Base-by-base conservation (phyloP, 2,113 vertebrate species). In the Oncorhynchus gorbuscha region DNA sequence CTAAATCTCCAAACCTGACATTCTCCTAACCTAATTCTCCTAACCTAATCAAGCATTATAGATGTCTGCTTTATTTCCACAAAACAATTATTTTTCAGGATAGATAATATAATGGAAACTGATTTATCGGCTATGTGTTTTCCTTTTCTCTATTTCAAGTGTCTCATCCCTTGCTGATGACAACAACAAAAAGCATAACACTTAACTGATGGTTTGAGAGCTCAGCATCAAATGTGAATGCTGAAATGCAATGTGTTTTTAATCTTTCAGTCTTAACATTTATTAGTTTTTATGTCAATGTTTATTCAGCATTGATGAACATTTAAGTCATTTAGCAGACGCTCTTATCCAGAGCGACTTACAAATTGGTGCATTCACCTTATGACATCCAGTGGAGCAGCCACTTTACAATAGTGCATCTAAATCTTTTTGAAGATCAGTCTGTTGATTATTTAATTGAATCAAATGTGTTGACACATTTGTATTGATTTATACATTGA, bases 171-270 rank as follows among this genome's bases (percentile, higher is more conserved):
- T 75, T 67, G 79, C 81, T 80, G 80, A 69, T 62, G 79, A 51
- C 70, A 45, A 11, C 80, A 13, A 55, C 16, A n/a, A 48, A 26
- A 69, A 30, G 66, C 70, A 51, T 11, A 65, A 66, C 62, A 72
- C 74, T 48, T 74, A 2, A 7, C 59, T 11, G 7, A 22, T 62
- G n/a, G n/a, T 62, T 62, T 22, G 55, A 24, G n/a, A 24, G 59
- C 8, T 24, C n/a, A 32, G 30, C 74, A 75, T 78, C 87, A 83
- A 76, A 87, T 84, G 85, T 89, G 77, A 62, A 80, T 62, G 1
- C 59, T 62, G 14, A 62, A 62, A 62, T 62, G 14, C 18, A 58
- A 11, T 26, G 61, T 76, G 76, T 14, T 16, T 58, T 61, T 62
- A 22, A 6, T 69, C 26, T 70, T 65, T 28, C 28, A 20, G 2